These are phyloP conservation scores for Plagodis dolabraria DNA, from an alignment of 2,888 invertebrate species.

Conservation along the genomic window DNA sequence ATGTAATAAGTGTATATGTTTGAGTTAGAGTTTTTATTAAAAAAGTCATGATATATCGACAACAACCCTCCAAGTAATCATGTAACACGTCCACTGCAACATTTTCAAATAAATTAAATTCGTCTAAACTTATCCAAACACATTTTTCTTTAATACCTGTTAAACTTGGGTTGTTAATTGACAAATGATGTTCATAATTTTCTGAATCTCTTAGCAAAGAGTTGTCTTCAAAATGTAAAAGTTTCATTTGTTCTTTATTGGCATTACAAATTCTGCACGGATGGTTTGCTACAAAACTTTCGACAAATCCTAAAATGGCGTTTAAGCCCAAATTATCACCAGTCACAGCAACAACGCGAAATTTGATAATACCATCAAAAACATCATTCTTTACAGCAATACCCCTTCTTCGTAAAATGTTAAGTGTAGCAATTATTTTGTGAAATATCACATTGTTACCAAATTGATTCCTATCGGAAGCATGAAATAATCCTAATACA, in stretches of 20 bases:
- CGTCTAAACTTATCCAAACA: slow-evolving; percentile 20
- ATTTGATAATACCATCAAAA: slow-evolving; percentile 22
- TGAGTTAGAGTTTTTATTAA: too few species aligned
- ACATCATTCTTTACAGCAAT: slow-evolving; percentile 2
- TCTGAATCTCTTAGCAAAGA: slow-evolving; percentile 20
- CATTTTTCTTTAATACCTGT: slow-evolving; percentile 34
- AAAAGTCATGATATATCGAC: too few species aligned
- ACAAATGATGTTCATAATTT: slow-evolving; percentile 2
- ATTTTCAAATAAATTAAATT: slow-evolving; percentile 32
- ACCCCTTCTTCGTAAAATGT: slow-evolving; percentile 5
- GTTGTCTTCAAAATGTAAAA: slow-evolving; percentile 14
- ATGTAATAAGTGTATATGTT: too few species aligned
- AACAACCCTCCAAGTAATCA: slow-evolving; percentile 27
- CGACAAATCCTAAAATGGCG: slow-evolving; percentile 29
- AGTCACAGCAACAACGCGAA: slow-evolving; percentile 22
- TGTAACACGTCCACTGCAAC: slow-evolving; percentile 31
- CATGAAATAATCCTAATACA: slow-evolving; percentile 27
- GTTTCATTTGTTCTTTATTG: slow-evolving; percentile 19
- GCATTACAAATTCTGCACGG: slow-evolving; percentile 31
- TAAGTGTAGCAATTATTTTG: slow-evolving; percentile 22
- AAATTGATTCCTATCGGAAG: slow-evolving; percentile 26
- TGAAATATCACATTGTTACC: slow-evolving; percentile 32
- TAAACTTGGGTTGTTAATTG: not conserved
- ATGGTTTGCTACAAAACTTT: slow-evolving; percentile 33
- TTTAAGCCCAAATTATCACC: slow-evolving; percentile 35